Conservation (phyloP, 2,113 vertebrate genomes). For the Caracal caracal region DNA sequence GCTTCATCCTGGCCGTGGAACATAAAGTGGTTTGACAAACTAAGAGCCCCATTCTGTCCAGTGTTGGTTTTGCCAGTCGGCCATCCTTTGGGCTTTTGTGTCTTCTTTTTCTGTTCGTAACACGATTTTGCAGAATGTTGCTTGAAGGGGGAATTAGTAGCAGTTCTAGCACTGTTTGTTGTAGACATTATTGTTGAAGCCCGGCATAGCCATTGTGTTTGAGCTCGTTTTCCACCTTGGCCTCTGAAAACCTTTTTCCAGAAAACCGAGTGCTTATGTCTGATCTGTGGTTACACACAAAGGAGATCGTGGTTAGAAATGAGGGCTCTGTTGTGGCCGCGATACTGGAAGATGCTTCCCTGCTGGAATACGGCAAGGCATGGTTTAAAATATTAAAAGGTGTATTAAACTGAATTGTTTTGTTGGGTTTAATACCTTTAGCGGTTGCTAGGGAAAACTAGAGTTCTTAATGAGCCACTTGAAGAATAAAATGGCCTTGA, state of each 20-base stretch:
- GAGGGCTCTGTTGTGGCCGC: background rate
- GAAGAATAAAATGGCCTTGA: constrained; percentile 46
- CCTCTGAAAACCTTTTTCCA: constrained; percentile 25
- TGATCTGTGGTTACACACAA: background rate
- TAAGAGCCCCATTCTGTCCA: background rate
- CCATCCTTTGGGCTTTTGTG: background rate
- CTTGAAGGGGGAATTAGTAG: background rate
- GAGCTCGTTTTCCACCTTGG: background rate
- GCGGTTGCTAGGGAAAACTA: background rate
- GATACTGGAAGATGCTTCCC: background rate
- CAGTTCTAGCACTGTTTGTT: background rate
- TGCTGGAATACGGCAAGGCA: background rate
- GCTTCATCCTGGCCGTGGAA: background rate
- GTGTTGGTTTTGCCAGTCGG: background rate
- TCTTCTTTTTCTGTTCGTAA: constrained; percentile 14
- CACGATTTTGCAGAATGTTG: constrained; percentile 24
- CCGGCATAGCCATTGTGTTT: background rate
- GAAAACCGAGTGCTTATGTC: background rate
- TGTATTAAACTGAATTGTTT: constrained; percentile 38
- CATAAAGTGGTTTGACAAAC: background rate
- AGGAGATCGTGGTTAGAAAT: background rate
- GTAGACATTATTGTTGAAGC: background rate
- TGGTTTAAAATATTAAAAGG: constrained; percentile 39
- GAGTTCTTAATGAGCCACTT: background rate
- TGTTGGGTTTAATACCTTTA: background rate